Base-by-base conservation (phyloP, 2,113 vertebrate species). In the Dasypus novemcinctus region DNA sequence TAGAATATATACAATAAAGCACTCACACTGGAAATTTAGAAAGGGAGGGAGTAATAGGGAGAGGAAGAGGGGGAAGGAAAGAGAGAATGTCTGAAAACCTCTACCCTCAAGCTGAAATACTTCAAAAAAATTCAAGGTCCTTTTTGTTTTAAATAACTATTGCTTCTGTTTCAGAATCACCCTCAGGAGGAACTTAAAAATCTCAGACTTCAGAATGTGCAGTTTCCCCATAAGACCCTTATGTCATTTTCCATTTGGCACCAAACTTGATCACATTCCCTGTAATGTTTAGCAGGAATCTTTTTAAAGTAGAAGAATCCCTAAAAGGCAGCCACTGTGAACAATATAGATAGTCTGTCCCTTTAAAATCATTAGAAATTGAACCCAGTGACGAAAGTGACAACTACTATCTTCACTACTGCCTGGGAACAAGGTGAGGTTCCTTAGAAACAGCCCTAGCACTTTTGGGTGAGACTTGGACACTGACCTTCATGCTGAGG, bases 141-240 rank as follows among this genome's bases (percentile, higher is more conserved):
- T 92, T 94, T 95, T 95, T 84, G 83, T 74, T 94, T 91, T 97
- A 96, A 97, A 95, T 90, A 97, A 91, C 89, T 82, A 82, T 79
- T 95, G 84, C 78, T 92, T 75, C 79, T 94, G 90, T 49, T 89
- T 91, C 52, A 78, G 72, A 97, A 97, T 93, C 20, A 3, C 82
- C 57, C 92, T 94, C 90, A 68, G 43, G 84, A 97, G 92, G 64
- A 95, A 93, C 38, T 94, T 96, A 59, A 96, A 95, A 93, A 49
- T 36, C 59, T 92, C 81, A 84, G 43, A 90, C n/a, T 95, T 89
- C 90, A 93, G 33, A 94, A 86, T 52, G 64, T 43, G 25, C 75
- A 79, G 49, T 87, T 69, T 88, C 83, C 74, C 63, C 57, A 38
- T 29, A 94, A 96, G 59, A 49, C 87, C 31, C 80, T 69, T 88